phyloP scores from a whole-genome alignment of 2,113 vertebrate species.

The Micronisus gabar region DNA sequence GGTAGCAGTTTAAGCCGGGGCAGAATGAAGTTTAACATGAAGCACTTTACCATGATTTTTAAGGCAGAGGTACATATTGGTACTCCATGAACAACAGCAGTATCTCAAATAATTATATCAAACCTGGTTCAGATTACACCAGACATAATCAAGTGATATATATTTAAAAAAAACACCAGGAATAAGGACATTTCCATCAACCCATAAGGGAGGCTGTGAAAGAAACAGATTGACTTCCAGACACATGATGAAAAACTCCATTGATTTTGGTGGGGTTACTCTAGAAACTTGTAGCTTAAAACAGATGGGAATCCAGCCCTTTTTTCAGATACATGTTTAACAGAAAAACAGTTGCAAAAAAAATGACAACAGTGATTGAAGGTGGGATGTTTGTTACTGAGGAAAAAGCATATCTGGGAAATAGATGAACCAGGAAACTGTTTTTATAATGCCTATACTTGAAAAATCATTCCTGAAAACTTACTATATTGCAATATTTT shows the following conservation, averaged over 20 bases:
- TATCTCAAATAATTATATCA: neutral
- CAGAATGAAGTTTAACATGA: neutral
- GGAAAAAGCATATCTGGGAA: neutral
- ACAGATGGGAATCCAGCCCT: neutral
- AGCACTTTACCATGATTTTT: neutral
- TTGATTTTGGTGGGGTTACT: neutral
- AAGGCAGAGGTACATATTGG: neutral
- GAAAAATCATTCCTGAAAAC: neutral
- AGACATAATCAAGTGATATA: neutral
- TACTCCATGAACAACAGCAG: neutral
- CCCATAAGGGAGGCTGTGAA: neutral
- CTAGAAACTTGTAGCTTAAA: neutral
- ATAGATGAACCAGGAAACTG: neutral
- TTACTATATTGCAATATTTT: neutral
- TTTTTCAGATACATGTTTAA: neutral
- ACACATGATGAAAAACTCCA: neutral
- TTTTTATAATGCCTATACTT: neutral
- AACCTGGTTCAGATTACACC: neutral
- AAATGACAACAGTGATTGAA: neutral
- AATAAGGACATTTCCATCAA: neutral
- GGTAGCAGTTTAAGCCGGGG: neutral
- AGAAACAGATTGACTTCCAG: neutral
- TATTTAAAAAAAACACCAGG: neutral
- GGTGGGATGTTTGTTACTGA: neutral
- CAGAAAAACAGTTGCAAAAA: neutral